Evolutionary conservation across 64 coral and sea anemone genomes (phyloP).

Genomic region (Astreopora myriophthalma): DNA sequence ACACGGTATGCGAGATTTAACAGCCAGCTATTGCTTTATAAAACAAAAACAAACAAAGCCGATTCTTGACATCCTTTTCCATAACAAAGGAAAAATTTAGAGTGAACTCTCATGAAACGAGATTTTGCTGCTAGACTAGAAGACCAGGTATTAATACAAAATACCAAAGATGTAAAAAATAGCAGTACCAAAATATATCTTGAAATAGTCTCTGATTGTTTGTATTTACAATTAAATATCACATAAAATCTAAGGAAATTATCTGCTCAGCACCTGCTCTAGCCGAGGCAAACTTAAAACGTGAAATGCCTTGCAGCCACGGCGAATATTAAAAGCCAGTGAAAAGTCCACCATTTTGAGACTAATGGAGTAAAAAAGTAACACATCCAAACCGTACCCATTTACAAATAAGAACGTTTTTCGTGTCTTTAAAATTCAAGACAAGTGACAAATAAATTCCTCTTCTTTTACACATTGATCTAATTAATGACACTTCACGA

Average conservation of each 20-base stretch:
- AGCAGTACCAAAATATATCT: constrained; percentile 19
- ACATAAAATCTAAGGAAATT: not conserved
- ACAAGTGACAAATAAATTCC: too few species aligned
- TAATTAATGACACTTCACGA: too few species aligned
- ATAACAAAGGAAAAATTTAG: too few species aligned
- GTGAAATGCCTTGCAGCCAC: not conserved
- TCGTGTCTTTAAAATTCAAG: not conserved
- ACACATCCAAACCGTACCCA: not conserved
- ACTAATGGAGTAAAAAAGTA: not conserved
- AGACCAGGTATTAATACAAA: not conserved
- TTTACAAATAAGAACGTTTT: not conserved
- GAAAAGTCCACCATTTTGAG: too few species aligned
- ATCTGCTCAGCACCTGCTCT: not conserved
- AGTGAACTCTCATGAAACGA: not conserved
- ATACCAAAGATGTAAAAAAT: not conserved
- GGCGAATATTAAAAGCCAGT: not conserved
- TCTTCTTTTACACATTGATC: too few species aligned
- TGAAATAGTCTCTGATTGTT: not conserved
- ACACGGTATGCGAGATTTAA: not conserved
- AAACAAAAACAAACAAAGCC: too few species aligned
- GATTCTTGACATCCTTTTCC: too few species aligned
- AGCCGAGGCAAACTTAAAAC: not conserved
- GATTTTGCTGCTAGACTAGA: not conserved
- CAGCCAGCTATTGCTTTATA: too few species aligned
- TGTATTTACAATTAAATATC: constrained; percentile 2